A percentile compares a stretch with the other conserved stretches of the same genome.
Evolutionary conservation across 2,113 vertebrate species (phyloP).

Genomic region (Rattus rattus): DNA sequence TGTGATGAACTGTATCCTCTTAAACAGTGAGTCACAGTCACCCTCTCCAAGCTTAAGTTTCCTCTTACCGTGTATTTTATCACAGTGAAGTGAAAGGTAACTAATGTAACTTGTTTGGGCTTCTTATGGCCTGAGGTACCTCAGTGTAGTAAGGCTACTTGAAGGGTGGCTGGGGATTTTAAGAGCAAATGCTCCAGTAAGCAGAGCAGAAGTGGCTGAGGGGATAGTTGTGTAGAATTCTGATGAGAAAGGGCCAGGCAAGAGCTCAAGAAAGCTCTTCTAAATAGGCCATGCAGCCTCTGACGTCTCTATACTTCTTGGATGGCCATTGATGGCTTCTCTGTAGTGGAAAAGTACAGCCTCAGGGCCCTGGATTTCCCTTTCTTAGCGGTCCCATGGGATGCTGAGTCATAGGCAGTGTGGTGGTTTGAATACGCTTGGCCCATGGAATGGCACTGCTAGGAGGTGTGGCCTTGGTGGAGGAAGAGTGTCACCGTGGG

Average conservation of each 20-base stretch:
- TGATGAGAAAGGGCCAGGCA: neutral
- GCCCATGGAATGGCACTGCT: too few relatives aligned
- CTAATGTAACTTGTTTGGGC: neutral
- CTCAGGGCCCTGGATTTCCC: neutral
- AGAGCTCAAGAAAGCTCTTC: neutral
- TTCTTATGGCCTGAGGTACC: neutral
- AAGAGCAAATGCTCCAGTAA: neutral
- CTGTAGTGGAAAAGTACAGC: neutral
- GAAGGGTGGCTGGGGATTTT: neutral
- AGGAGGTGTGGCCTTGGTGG: too few relatives aligned
- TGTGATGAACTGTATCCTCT: neutral
- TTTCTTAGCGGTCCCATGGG: neutral
- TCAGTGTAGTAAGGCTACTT: too few relatives aligned
- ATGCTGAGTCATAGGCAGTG: neutral
- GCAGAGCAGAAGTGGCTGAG: neutral
- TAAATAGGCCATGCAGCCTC: neutral
- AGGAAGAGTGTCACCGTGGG: too few relatives aligned
- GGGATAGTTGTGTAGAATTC: neutral
- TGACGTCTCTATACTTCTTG: fast-evolving
- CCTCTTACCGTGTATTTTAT: too few relatives aligned
- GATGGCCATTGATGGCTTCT: neutral
- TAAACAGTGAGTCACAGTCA: too few relatives aligned
- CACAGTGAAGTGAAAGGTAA: neutral
- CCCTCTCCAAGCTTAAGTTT: neutral
- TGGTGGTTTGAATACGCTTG: too few relatives aligned